phyloP scores from a whole-genome alignment of 2,113 vertebrate genomes.

The Macrotis lagotis region DNA sequence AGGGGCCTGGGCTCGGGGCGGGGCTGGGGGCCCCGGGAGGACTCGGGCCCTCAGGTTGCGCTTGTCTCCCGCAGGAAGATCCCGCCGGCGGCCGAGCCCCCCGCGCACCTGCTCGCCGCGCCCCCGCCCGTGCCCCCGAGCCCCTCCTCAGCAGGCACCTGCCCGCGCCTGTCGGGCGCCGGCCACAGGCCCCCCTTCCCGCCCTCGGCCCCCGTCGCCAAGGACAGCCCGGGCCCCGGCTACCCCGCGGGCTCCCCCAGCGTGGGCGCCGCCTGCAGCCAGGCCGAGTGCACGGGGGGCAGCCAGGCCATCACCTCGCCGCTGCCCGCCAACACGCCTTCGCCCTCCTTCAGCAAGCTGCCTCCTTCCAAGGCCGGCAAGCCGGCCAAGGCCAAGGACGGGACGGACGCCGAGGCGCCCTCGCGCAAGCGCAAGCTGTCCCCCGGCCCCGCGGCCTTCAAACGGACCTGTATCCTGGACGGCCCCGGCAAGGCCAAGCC shows the following conservation, averaged over 20 bases:
- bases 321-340: slow-evolving; percentile 80
- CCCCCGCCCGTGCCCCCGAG: slow-evolving; percentile 79
- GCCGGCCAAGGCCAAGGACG: slow-evolving; percentile 85
- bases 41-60: neutral
- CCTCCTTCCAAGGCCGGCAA: slow-evolving; percentile 88
- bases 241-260: slow-evolving; percentile 84
- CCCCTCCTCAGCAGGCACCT: slow-evolving; percentile 64
- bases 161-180: slow-evolving; percentile 82
- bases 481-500: slow-evolving; percentile 80
- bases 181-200: slow-evolving; percentile 77
- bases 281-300: slow-evolving; percentile 79
- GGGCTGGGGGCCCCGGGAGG: too few species aligned
- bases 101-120: slow-evolving; percentile 78
- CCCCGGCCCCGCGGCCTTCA: slow-evolving; percentile 84
- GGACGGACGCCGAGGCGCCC: slow-evolving; percentile 68
- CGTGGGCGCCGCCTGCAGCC: slow-evolving; percentile 83
- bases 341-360: slow-evolving; percentile 82
- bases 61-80: slow-evolving; percentile 87
- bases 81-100: slow-evolving; percentile 88
- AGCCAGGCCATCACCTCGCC: slow-evolving; percentile 84
- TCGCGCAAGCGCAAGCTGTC: slow-evolving; percentile 89
- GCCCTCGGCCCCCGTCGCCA: slow-evolving; percentile 74
- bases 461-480: slow-evolving; percentile 89
- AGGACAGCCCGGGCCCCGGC: slow-evolving; percentile 72
- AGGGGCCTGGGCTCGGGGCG: too few species aligned